Percentiles rank a stretch among this genome's conserved stretches.
phyloP scores from a whole-genome alignment of 2,113 vertebrate species.

The Nerophis ophidion region DNA sequence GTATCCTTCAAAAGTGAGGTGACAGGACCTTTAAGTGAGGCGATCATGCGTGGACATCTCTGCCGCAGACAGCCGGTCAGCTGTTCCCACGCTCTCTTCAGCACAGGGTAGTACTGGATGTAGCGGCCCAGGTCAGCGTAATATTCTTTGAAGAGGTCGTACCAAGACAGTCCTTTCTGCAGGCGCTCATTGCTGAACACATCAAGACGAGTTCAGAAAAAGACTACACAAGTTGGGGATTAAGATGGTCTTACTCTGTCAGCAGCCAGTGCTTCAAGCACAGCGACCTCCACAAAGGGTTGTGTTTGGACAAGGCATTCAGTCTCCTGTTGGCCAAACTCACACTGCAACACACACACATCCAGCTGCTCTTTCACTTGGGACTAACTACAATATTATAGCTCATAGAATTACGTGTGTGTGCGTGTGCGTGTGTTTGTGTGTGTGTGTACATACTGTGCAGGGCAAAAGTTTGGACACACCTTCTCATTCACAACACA shows the following conservation, averaged over 20 bases:
- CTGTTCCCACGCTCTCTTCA: slow-evolving; percentile 89
- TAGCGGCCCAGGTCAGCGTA: slow-evolving; percentile 86
- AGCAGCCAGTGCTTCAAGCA: slow-evolving; percentile 92
- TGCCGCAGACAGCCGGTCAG: slow-evolving; percentile 82
- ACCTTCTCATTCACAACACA: no score
- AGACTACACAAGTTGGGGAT: not conserved
- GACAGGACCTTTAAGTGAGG: slow-evolving; percentile 87
- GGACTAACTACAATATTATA: no score
- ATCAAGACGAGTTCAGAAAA: slow-evolving; percentile 5
- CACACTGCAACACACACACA: slow-evolving; percentile 70
- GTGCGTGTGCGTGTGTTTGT: no score
- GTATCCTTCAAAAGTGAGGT: not conserved
- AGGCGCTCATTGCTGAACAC: slow-evolving; percentile 68
- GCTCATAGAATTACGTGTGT: no score
- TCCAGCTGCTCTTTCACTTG: not conserved
- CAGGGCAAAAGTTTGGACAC: no score
- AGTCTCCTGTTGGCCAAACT: slow-evolving; percentile 82
- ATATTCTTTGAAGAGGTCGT: slow-evolving; percentile 78
- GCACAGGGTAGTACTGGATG: slow-evolving; percentile 77
- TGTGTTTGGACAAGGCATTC: slow-evolving; percentile 85
- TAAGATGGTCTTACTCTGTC: slow-evolving; percentile 79
- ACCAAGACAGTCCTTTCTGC: slow-evolving; percentile 78
- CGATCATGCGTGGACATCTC: slow-evolving; percentile 88
- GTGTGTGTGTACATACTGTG: no score
- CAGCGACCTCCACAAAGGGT: slow-evolving; percentile 85